These are phyloP conservation scores for Passer montanus DNA, from an alignment of 2,113 vertebrate species.

Conservation along the genomic window DNA sequence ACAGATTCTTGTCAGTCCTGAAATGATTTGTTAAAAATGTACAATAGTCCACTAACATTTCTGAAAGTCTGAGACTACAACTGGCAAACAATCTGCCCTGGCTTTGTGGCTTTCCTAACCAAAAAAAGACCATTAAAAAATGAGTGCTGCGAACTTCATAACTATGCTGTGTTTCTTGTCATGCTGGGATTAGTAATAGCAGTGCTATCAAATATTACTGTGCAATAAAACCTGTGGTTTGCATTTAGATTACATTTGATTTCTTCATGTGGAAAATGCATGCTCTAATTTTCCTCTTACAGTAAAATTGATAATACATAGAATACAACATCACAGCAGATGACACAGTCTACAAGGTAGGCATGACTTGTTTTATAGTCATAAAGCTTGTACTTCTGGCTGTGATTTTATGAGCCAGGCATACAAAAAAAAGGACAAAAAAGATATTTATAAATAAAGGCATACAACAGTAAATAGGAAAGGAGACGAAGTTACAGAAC, in stretches of 20 bases:
- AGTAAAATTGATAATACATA: conserved; percentile 69
- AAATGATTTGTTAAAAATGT: neutral
- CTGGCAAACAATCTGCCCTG: neutral
- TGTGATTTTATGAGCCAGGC: conserved; percentile 47
- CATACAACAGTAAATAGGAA: conserved; percentile 34
- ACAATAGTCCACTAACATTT: neutral
- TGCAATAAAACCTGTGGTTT: conserved; percentile 62
- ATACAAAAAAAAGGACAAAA: conserved; percentile 23
- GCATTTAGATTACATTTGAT: conserved; percentile 73
- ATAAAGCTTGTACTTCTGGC: conserved; percentile 33
- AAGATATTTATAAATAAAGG: conserved; percentile 38
- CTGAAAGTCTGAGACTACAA: neutral
- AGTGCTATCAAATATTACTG: conserved; percentile 49
- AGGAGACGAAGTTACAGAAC: neutral
- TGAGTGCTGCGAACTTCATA: conserved; percentile 22
- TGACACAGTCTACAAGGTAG: conserved; percentile 50
- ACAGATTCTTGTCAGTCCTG: neutral
- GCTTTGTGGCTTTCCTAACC: conserved; percentile 15
- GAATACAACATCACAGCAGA: conserved; percentile 54
- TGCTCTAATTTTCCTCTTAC: conserved; percentile 70
- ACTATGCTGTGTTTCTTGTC: conserved; percentile 56
- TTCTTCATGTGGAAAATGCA: conserved; percentile 66
- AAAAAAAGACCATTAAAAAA: conserved; percentile 29
- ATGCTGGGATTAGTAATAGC: conserved; percentile 68
- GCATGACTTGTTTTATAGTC: conserved; percentile 54